Evolutionary conservation across 1,140 invertebrate genomes (phyloP), one percentile per base, ranked within the genome.

Genomic region (Spodoptera frugiperda): DNA sequence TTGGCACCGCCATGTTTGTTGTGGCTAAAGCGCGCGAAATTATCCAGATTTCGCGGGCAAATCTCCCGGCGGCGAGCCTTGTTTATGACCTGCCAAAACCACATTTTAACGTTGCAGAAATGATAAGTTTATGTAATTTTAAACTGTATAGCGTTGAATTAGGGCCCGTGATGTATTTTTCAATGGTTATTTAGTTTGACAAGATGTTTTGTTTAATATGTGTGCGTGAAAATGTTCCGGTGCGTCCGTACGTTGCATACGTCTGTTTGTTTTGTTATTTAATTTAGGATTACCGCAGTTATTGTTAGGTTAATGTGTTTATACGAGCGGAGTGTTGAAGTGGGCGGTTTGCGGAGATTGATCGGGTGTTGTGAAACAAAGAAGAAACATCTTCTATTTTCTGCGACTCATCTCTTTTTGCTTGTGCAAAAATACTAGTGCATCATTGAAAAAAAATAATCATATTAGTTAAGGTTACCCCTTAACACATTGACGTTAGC

Each of bases 31-130:
- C 85, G 84, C 83, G 85, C 82, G 88, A 90, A 91, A 89, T 90
- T 90, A 90, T 89, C 87, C 89, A 91, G 88, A 90, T 89, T 89
- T 88, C 84, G 84, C 84, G 81, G 82, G 85, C 89, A 61, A 74
- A 83, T 79, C 84, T 85, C 83, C 80, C 77, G 76, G 49, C 14
- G 77, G 46, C 78, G 25, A 44, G 9, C 48, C 82, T 78, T 89
- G 89, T 91, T 89, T 91, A 87, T 84, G 77, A 80, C 77, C 85
- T 83, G 82, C 82, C 86, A 83, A 84, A 84, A 88, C 82, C 83
- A 85, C 48, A 75, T 73, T 80, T 81, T 79, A 73, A 74, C 30
- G 61, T 73, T 78, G 48, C 75, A 33, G 51, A 82, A 80, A 81
- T 81, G 77, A 78, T 83, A 81, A 80, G 78, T 76, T 79, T 78